Percentiles rank a stretch among this genome's conserved stretches.
phyloP scores from a whole-genome alignment of 2,113 vertebrate species.

The Calyptommatus sinebrachiatus region DNA sequence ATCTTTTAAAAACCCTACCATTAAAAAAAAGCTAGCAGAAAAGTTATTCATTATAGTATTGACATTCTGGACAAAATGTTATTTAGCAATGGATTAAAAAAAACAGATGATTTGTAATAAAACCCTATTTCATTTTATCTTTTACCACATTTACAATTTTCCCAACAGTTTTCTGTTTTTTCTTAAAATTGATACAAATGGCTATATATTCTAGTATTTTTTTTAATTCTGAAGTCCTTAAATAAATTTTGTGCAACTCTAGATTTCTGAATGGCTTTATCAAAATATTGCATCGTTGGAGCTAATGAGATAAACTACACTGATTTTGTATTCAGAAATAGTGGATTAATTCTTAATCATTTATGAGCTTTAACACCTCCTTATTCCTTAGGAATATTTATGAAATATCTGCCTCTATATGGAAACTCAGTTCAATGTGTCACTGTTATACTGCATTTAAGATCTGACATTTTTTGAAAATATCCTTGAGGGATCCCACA shows the following conservation, averaged over 20 bases:
- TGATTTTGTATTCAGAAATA: constrained; percentile 46
- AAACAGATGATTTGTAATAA: too few species aligned
- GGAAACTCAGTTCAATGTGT: constrained; percentile 55
- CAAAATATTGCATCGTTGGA: constrained; percentile 22
- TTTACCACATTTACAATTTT: not conserved
- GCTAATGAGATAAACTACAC: constrained; percentile 38
- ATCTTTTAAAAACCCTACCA: too few species aligned
- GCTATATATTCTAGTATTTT: constrained; percentile 24
- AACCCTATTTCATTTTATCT: not conserved
- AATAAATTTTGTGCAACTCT: constrained; percentile 23
- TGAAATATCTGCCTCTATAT: constrained; percentile 45
- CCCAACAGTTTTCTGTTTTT: not conserved
- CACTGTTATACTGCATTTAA: constrained; percentile 43
- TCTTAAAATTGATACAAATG: constrained; percentile 9
- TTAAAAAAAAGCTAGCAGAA: too few species aligned
- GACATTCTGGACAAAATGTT: not conserved
- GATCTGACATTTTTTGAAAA: constrained; percentile 53
- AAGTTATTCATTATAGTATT: not conserved
- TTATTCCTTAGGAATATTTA: constrained; percentile 35
- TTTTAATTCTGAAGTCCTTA: constrained; percentile 5
- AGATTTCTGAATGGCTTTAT: constrained; percentile 39
- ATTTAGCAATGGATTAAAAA: not conserved
- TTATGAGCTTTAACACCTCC: constrained; percentile 52
- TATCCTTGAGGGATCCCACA: constrained; percentile 39
- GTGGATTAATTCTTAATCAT: constrained; percentile 30